Evolutionary conservation across 2,113 vertebrate genomes (phyloP).

Genomic region (Psophia crepitans): DNA sequence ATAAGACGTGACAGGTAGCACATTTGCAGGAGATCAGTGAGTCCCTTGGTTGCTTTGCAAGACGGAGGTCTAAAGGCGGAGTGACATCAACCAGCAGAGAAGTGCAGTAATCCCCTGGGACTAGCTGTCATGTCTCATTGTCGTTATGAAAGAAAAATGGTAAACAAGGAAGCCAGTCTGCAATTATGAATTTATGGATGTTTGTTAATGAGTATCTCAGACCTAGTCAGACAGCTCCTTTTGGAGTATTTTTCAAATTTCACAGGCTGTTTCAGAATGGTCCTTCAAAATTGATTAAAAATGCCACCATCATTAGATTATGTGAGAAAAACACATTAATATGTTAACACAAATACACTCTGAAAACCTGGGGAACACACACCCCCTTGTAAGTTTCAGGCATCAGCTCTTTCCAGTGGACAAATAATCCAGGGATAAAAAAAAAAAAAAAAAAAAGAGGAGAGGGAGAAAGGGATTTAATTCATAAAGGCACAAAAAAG

Average conservation of each 20-base stretch:
- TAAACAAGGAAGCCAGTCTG: conserved; percentile 55
- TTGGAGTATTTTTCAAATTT: conserved; percentile 40
- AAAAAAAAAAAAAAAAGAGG: not conserved
- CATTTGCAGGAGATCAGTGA: conserved; percentile 26
- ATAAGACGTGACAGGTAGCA: conserved; percentile 54
- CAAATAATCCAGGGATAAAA: not conserved
- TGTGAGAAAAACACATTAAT: not conserved
- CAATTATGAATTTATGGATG: conserved; percentile 54
- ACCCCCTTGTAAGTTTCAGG: not conserved
- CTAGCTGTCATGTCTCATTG: conserved; percentile 52
- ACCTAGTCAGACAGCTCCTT: conserved; percentile 23
- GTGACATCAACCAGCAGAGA: conserved; percentile 48
- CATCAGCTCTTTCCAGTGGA: not conserved
- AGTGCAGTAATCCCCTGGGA: not conserved
- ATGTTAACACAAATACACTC: not conserved
- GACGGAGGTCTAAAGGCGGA: conserved; percentile 22
- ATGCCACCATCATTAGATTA: not conserved
- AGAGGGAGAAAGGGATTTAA: conserved; percentile 4
- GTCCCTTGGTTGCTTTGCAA: conserved; percentile 35
- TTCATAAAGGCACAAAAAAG: conserved; percentile 3
- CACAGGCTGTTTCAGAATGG: conserved; percentile 1
- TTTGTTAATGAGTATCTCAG: conserved; percentile 57
- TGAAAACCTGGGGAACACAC: not conserved
- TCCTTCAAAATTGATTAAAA: conserved; percentile 45
- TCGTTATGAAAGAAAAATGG: conserved; percentile 48